Base-by-base conservation (phyloP, 2,888 invertebrate genomes). In the Cordilura impudica region DNA sequence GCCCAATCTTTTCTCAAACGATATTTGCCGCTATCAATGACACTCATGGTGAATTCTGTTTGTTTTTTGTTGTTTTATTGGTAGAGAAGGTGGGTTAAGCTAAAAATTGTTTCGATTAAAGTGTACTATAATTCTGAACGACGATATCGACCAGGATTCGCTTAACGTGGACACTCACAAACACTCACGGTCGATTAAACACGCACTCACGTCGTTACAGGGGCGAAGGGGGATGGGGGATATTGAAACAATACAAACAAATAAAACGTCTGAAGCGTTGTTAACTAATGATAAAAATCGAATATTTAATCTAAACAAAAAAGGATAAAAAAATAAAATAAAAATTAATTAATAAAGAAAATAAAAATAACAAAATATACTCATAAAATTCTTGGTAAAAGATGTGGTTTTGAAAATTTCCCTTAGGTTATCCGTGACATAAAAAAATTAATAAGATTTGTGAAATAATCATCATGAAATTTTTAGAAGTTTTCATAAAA, bases 1-100 rank as follows among this genome's bases (percentile, higher is more conserved):
- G 88, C 88, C 89, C 89, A 89, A 83, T 90, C 89, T 82, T 89
- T 89, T 73, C 88, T 88, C 81, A 88, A 84, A 61, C 89, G 88
- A 86, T 89, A 90, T 82, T 87, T 89, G 77, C 90, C 90, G 81
- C 85, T 87, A 81, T 88, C 87, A 70, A 89, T 87, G 78, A 88
- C 84, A 84, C 88, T 89, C 86, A 90, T 89, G 78, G 83, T 85
- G 83, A 47, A 18, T 10, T 65, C 43, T 72, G n/a, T n/a, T 39
- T 39, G n/a, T 39, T 39, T n/a, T 31, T 39, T 0, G 12, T 12
- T n/a, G n/a, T n/a, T n/a, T n/a, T n/a, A n/a, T 39, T 39, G n/a
- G n/a, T n/a, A 4, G 1, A n/a, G 4, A 5, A n/a, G n/a, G 14
- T 49, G 18, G 14, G n/a, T 54, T 61, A 58, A 56, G 63, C 43